Base-by-base conservation (phyloP, 1,140 invertebrate species). In the Magallana angulata region DNA sequence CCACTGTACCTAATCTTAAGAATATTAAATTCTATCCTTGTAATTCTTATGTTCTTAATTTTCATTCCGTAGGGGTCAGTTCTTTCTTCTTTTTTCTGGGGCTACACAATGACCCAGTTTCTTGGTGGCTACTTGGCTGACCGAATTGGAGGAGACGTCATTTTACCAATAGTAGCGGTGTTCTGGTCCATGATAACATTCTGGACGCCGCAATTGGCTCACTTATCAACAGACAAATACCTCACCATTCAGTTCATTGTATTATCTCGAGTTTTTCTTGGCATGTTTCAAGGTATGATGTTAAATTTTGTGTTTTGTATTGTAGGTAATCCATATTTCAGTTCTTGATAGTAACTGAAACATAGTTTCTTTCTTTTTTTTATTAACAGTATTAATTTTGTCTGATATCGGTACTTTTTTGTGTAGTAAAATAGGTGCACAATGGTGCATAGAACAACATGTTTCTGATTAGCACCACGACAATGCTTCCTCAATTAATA, bases 71-170 rank as follows among this genome's bases (percentile, higher is more conserved):
- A 96, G 95, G 96, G 97, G 4, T 96, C 96, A 2, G 96, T 97
- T 76, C 91, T 97, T 11, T 97, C 97, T 7, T 96, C 96, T 57
- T 97, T 97, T 92, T 97, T 97, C 91, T 97, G 97, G 96, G 97
- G 97, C 82, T 97, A 97, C 90, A 97, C 96, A 0, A 92, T 97
- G 80, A 97, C 97, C 0, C 97, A 97, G 94, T 96, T 96, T 58
- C 91, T 96, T 81, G 97, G 96, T 80, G 97, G 97, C 14, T 96
- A 97, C 91, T 93, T 97, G 12, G 97, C 96, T 89, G 97, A 97
- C 92, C 94, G 95, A 64, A 95, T 96, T 87, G 97, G 97, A 48
- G 97, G 97, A 0, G 96, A 97, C 92, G 95, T 96, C 86, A 96
- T 97, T 12, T 95, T 97, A 71, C 95, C 96, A 57, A 95, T 96